Conservation (phyloP, 2,888 invertebrate genomes). For the Alviniconcha strummeri region DNA sequence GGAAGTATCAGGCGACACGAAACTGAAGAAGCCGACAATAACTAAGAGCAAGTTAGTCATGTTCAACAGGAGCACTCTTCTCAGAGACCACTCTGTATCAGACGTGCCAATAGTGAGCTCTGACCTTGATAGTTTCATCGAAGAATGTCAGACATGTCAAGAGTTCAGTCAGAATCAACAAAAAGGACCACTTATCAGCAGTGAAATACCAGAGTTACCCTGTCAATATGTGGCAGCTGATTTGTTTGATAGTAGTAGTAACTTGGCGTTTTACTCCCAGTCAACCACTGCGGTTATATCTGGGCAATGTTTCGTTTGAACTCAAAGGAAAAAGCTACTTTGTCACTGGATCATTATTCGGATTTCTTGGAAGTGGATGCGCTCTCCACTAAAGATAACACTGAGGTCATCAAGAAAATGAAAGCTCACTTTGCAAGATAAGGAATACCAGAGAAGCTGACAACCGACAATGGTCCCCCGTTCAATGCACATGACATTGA, state of each 20-base stretch:
- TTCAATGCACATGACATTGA: neutral
- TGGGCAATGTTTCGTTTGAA: neutral
- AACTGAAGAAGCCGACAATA: neutral
- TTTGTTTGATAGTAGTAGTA: neutral
- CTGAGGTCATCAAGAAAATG: neutral
- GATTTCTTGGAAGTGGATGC: neutral
- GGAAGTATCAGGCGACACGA: neutral
- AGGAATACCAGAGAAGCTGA: neutral
- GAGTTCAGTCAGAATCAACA: neutral
- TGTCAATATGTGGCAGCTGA: neutral
- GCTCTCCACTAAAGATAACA: neutral
- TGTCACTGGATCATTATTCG: neutral
- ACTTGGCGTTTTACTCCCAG: no score
- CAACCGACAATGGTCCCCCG: neutral
- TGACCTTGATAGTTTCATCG: neutral
- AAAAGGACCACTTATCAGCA: neutral
- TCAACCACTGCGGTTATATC: no score
- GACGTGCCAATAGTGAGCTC: neutral
- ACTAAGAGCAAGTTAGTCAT: constrained; percentile 5
- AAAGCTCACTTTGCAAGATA: neutral
- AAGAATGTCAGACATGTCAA: constrained; percentile 9
- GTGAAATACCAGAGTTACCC: constrained; percentile 3
- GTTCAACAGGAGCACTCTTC: neutral
- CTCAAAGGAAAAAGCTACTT: neutral
- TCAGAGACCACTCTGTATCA: neutral